Conservation (phyloP, 2,888 invertebrate species). For the Drosophila rubida region DNA sequence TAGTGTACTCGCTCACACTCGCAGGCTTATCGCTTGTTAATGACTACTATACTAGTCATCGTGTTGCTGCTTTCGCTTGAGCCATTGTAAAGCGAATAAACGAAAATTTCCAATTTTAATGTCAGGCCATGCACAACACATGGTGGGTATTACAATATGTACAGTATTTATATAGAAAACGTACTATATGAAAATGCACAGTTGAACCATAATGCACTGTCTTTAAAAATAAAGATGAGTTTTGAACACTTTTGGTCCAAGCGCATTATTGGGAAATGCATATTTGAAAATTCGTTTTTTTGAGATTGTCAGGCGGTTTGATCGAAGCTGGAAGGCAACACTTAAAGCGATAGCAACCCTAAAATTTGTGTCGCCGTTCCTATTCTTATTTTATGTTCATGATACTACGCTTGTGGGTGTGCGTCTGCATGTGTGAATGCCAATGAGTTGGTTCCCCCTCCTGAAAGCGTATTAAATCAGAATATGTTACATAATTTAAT, state of each 20-base stretch:
- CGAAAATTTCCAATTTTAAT: conserved; percentile 61
- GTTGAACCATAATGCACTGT: conserved; percentile 18
- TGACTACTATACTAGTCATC: conserved; percentile 40
- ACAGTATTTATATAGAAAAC: conserved; percentile 20
- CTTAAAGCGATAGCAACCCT: conserved; percentile 54
- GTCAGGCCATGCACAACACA: conserved; percentile 55
- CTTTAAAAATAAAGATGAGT: conserved; percentile 32
- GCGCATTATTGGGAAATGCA: conserved; percentile 15
- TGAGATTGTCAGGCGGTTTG: conserved; percentile 18
- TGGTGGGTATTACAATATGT: conserved; percentile 35
- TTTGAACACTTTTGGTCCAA: neutral
- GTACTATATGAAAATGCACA: conserved; percentile 10
- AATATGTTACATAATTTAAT: conserved; percentile 10
- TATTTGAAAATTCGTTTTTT: conserved; percentile 52
- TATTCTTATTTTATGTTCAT: conserved; percentile 11
- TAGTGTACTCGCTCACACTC: conserved; percentile 46
- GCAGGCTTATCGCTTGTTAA: conserved; percentile 2
- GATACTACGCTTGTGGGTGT: conserved; percentile 6
- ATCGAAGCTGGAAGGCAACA: conserved; percentile 46
- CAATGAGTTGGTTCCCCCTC: conserved; percentile 8
- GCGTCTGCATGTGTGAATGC: conserved; percentile 17
- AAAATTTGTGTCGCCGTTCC: conserved; percentile 30
- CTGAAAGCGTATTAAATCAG: neutral
- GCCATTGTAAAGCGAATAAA: conserved; percentile 54
- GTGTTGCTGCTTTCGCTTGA: conserved; percentile 54